phyloP scores from a whole-genome alignment of 2,797 vertebrate species.

The Pseudopleuronectes americanus region DNA sequence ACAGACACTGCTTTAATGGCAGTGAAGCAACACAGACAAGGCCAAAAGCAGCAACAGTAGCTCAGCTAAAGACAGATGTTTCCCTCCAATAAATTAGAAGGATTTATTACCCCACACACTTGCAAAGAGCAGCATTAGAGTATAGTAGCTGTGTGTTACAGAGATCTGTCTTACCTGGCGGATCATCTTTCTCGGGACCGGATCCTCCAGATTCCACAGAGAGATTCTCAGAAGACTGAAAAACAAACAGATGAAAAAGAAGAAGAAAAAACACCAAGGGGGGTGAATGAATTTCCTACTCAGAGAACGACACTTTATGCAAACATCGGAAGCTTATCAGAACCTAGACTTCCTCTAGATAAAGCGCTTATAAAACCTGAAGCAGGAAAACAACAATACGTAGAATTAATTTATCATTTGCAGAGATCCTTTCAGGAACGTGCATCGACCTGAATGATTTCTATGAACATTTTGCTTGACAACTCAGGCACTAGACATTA shows the following conservation, averaged over 20 bases:
- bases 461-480: slow-evolving; percentile 28
- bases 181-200: slow-evolving; percentile 92
- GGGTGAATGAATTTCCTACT: slow-evolving; percentile 25
- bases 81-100: not conserved
- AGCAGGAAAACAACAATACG: slow-evolving; percentile 62
- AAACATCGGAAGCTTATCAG: slow-evolving; percentile 47
- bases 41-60: slow-evolving; percentile 7
- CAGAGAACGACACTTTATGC: not conserved
- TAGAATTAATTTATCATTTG: slow-evolving; percentile 41
- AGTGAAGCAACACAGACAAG: not conserved
- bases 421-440: slow-evolving; percentile 26
- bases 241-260: slow-evolving; percentile 37
- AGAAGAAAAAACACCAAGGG: not conserved
- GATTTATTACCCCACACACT: slow-evolving; percentile 8
- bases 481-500: slow-evolving; percentile 32
- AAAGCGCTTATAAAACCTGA: slow-evolving; percentile 36
- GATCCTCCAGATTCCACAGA: slow-evolving; percentile 91
- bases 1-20: not conserved
- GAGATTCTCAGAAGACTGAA: slow-evolving; percentile 95
- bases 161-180: slow-evolving; percentile 78
- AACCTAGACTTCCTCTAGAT: slow-evolving; percentile 40
- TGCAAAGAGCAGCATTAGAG: slow-evolving; percentile 19
- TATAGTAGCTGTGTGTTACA: slow-evolving; percentile 40
- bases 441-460: slow-evolving; percentile 37
- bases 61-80: not conserved